Percentiles rank a stretch among this genome's conserved stretches.
phyloP scores from a whole-genome alignment of 2,888 invertebrate genomes.

The Ecliptopera silaceata region DNA sequence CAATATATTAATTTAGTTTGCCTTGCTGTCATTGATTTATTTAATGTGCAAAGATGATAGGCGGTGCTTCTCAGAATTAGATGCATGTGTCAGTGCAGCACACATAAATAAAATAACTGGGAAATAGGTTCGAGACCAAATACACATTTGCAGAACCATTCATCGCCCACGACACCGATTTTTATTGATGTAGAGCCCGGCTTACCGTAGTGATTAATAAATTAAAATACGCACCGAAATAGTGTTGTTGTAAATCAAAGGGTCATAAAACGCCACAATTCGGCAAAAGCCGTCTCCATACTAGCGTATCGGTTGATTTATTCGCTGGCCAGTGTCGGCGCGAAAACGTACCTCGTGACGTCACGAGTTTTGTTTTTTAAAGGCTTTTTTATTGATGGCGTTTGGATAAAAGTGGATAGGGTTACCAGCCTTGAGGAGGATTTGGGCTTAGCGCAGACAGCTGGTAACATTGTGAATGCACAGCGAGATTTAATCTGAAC shows the following conservation, averaged over 20 bases:
- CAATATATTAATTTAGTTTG: conserved; percentile 17
- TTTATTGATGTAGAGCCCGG: conserved; percentile 30
- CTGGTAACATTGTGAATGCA: conserved; percentile 9
- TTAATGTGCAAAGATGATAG: conserved; percentile 3
- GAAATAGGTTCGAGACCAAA: background rate
- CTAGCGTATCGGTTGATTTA: conserved; percentile 74
- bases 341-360: conserved; percentile 80
- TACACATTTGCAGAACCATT: conserved; percentile 12
- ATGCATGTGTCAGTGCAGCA: background rate
- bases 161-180: conserved; percentile 19
- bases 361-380: conserved; percentile 70
- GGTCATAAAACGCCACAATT: conserved; percentile 65
- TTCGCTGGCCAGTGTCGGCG: conserved; percentile 72
- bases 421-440: conserved; percentile 40
- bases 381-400: conserved; percentile 77
- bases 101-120: background rate
- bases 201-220: conserved; percentile 40
- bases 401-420: conserved; percentile 72
- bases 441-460: conserved; percentile 18
- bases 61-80: conserved; percentile 3
- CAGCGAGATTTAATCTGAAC: conserved; percentile 8
- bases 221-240: conserved; percentile 59
- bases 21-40: conserved; percentile 20
- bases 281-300: conserved; percentile 72
- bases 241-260: conserved; percentile 66